phyloP scores from a whole-genome alignment of 2,113 vertebrate species.

The Natator depressus region DNA sequence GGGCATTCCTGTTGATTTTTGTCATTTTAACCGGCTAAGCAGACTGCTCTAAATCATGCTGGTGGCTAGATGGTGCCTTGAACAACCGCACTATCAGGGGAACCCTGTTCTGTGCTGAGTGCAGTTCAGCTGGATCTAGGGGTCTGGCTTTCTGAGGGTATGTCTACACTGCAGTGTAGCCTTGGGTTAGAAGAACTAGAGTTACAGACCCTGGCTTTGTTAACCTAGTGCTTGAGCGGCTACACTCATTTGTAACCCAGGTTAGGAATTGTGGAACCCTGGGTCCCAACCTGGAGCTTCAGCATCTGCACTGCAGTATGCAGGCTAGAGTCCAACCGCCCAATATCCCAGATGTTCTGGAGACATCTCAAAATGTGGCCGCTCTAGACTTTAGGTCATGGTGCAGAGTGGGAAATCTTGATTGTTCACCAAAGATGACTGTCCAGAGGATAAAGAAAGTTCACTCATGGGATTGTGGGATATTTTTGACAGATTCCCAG shows the following conservation, averaged over 20 bases:
- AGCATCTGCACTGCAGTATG: not conserved
- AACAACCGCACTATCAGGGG: not conserved
- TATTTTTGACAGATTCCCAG: not conserved
- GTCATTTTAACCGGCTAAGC: not conserved
- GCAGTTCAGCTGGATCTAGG: not conserved
- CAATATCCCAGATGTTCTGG: not conserved
- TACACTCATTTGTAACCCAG: not conserved
- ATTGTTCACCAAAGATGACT: not conserved
- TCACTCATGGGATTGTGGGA: not conserved
- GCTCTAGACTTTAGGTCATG: not conserved
- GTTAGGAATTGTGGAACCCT: not conserved
- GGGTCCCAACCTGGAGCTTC: not conserved
- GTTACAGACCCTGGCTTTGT: not conserved
- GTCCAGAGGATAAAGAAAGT: not conserved
- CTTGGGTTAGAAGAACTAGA: not conserved
- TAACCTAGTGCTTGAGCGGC: not conserved
- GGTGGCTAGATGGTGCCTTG: not conserved
- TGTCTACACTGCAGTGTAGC: not conserved
- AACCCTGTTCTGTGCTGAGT: not conserved
- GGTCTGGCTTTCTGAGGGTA: not conserved
- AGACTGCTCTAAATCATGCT: not conserved
- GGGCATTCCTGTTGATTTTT: not conserved
- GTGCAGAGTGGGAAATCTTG: not conserved
- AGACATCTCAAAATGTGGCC: not conserved
- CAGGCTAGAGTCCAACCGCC: not conserved